Base-by-base conservation (phyloP, 2,113 vertebrate species). In the Ardeotis arabs region DNA sequence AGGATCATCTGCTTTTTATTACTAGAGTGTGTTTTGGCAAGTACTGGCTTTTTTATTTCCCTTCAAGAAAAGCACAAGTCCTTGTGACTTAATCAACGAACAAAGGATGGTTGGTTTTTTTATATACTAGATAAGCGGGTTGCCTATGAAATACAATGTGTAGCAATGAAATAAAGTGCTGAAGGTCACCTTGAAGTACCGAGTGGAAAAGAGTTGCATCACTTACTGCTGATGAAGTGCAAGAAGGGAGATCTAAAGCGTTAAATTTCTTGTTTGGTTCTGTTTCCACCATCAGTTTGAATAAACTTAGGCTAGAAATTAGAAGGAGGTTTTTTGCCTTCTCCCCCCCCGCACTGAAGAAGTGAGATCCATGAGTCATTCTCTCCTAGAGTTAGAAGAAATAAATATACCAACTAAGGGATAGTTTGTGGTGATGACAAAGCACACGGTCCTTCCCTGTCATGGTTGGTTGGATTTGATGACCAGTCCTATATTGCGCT, bases 1-100 rank as follows among this genome's bases (percentile, higher is more conserved):
- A 87, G 70, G 87, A 92, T 96, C 33, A 49, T 84, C 86, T 92
- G 59, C 85, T 90, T 93, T 93, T 50, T 93, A 66, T 94, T 94
- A 77, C 50, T 87, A 39, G 27, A 59, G 76, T 90, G 7, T 83
- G 64, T 52, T 87, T 91, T 95, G 89, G 93, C 84, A 95, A 84
- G 80, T 89, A 35, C n/a, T 87, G 76, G 9, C 35, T 6, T 23
- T 17, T 73, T 84, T 75, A 41, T 9, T 20, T 2, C 7, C 39
- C 44, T 14, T 52, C 15, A 70, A 84, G 82, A 87, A 80, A 89
- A 91, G 89, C 67, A 82, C 25, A 95, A 95, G 91, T 90, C 90
- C 80, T 87, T 91, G 80, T 76, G 86, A 73, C 83, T 95, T 92
- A 64, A 63, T 60, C 82, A 87, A 70, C 69, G 63, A 88, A 94